A percentile compares a stretch with the other conserved stretches of the same genome.
These are phyloP conservation scores for Bucorvus abyssinicus DNA, from an alignment of 2,797 vertebrate species.

Conservation along the genomic window DNA sequence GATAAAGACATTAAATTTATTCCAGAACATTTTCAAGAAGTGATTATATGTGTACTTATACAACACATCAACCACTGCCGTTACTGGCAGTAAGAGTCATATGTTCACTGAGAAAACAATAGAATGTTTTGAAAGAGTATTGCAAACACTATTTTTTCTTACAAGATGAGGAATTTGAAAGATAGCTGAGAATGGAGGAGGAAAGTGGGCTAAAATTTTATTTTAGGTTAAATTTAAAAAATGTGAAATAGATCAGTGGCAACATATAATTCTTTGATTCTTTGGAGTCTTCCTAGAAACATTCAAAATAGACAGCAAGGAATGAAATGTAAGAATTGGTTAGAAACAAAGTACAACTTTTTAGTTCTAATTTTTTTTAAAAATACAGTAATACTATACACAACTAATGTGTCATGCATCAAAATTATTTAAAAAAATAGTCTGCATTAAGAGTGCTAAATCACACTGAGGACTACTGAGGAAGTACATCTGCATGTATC, in stretches of 20 bases:
- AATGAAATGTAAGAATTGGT: not conserved
- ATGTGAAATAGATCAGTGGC: not conserved
- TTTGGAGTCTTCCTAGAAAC: not conserved
- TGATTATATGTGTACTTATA: not conserved
- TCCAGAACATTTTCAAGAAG: not conserved
- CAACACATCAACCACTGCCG: not conserved
- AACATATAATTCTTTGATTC: not conserved
- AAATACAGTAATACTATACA: not conserved
- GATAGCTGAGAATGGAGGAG: not conserved
- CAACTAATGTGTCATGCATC: not conserved
- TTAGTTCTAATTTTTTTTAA: not conserved
- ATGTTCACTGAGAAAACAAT: not conserved
- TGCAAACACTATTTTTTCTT: not conserved
- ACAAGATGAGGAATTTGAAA: not conserved
- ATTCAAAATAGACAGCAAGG: not conserved
- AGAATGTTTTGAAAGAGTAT: not conserved
- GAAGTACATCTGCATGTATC: not conserved
- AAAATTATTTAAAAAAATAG: not conserved
- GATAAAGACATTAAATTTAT: not conserved
- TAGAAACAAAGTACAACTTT: not conserved
- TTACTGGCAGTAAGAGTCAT: not conserved
- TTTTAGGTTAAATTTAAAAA: not conserved
- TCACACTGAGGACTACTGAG: not conserved
- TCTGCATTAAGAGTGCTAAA: not conserved
- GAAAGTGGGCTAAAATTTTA: not conserved